Percentiles rank a stretch among this genome's conserved stretches.
Evolutionary conservation across 2,888 invertebrate species (phyloP).

Genomic region (Ennomos erosarius): DNA sequence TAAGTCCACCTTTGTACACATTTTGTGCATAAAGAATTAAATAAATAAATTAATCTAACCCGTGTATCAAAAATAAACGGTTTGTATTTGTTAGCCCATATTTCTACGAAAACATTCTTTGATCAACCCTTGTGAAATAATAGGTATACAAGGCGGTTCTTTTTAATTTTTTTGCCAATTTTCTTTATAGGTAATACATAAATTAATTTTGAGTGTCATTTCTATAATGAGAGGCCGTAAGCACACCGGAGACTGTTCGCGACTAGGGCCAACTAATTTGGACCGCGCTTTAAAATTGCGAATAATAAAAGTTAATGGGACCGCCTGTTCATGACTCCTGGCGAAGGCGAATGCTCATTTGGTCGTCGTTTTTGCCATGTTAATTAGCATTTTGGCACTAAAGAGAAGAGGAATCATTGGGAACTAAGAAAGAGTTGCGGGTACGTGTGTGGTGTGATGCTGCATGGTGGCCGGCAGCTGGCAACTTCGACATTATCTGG

Average conservation of each 20-base stretch:
- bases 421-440: conserved; percentile 52
- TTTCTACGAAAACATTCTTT: too few relatives aligned
- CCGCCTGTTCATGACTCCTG: conserved; percentile 79
- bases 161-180: conserved; percentile 28
- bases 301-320: conserved; percentile 83
- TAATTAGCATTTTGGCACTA: conserved; percentile 84
- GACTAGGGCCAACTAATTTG: conserved; percentile 82
- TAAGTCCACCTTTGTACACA: too few relatives aligned
- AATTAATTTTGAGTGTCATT: conserved; percentile 68
- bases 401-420: conserved; percentile 73
- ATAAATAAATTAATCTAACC: too few relatives aligned
- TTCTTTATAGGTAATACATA: conserved; percentile 35
- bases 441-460: conserved; percentile 29
- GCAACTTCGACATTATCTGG: neutral
- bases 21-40: too few relatives aligned
- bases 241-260: conserved; percentile 65
- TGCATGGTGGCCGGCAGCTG: neutral
- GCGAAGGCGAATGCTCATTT: conserved; percentile 74
- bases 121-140: conserved; percentile 12
- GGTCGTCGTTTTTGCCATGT: conserved; percentile 70
- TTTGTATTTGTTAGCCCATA: too few relatives aligned
- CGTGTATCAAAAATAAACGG: too few relatives aligned
- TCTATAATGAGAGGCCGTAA: conserved; percentile 62
- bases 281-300: conserved; percentile 79
- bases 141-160: conserved; percentile 4